Conservation (phyloP, 2,888 invertebrate species). For the Drosophila heteroneura region DNA sequence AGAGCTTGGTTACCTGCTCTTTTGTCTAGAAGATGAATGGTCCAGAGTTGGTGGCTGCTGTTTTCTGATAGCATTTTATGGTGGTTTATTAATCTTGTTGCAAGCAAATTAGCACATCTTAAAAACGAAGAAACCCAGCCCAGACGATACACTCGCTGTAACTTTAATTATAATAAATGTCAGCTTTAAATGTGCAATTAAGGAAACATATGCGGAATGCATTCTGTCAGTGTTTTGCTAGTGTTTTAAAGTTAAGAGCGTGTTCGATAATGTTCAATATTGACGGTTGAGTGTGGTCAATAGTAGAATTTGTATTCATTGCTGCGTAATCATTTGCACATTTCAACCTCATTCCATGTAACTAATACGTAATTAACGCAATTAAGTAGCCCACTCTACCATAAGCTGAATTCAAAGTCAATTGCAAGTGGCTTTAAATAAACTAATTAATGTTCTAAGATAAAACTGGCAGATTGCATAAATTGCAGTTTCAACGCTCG, state of each 20-base stretch:
- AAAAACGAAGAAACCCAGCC: constrained; percentile 29
- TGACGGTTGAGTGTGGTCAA: background rate
- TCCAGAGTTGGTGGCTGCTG: constrained; percentile 58
- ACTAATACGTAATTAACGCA: constrained; percentile 71
- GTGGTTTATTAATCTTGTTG: constrained; percentile 74
- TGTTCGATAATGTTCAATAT: constrained; percentile 9
- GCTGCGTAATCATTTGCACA: constrained; percentile 18
- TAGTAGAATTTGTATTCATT: background rate
- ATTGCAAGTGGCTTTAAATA: constrained; percentile 51
- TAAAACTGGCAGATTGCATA: constrained; percentile 65
- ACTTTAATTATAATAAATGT: constrained; percentile 78
- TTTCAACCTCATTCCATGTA: constrained; percentile 26
- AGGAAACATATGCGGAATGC: constrained; percentile 40
- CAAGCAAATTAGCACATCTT: constrained; percentile 71
- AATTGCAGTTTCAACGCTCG: constrained; percentile 73
- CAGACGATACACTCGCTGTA: constrained; percentile 43
- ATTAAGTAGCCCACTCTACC: constrained; percentile 68
- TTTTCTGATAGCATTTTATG: constrained; percentile 73
- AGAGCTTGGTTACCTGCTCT: constrained; percentile 48
- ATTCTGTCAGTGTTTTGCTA: constrained; percentile 4
- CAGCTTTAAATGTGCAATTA: constrained; percentile 76
- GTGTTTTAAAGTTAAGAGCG: constrained; percentile 16
- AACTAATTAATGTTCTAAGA: constrained; percentile 76
- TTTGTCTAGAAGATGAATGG: constrained; percentile 78
- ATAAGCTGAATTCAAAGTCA: constrained; percentile 31